phyloP scores from a whole-genome alignment of 2,113 vertebrate species.

The Columbina picui region DNA sequence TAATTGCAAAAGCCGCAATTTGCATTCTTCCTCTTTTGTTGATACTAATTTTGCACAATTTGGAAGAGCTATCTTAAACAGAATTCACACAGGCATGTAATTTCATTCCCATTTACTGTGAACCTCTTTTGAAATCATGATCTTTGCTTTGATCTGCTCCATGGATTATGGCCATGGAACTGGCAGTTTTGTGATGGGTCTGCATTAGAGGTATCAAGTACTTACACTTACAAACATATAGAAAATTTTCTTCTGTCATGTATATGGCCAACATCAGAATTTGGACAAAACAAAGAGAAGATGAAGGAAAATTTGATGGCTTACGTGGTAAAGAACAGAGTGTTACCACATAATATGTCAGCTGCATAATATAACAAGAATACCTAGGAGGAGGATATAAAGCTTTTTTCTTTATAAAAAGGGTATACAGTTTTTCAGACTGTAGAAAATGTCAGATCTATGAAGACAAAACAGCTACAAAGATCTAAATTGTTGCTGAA shows the following conservation, averaged over 20 bases:
- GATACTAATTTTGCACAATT: neutral
- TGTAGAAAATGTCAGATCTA: neutral
- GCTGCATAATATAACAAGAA: neutral
- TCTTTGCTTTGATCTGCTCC: neutral
- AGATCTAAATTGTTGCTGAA: neutral
- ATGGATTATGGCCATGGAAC: neutral
- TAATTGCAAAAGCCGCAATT: neutral
- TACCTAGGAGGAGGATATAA: neutral
- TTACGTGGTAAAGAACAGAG: neutral
- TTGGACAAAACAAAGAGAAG: neutral
- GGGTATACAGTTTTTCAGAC: fast-evolving
- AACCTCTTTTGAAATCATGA: neutral
- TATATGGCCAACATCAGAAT: neutral
- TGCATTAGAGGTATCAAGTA: neutral
- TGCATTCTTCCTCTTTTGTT: neutral
- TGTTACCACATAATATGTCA: neutral
- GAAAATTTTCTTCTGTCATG: neutral
- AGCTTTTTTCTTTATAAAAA: neutral
- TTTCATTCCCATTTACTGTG: neutral
- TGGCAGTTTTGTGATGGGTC: neutral
- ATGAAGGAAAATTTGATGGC: neutral
- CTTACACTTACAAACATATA: neutral
- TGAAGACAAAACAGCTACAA: neutral
- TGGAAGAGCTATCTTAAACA: neutral
- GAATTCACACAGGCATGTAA: neutral